Evolutionary conservation across 2,797 vertebrate species (phyloP).

Genomic region (Ptychobarbus kaznakovi): DNA sequence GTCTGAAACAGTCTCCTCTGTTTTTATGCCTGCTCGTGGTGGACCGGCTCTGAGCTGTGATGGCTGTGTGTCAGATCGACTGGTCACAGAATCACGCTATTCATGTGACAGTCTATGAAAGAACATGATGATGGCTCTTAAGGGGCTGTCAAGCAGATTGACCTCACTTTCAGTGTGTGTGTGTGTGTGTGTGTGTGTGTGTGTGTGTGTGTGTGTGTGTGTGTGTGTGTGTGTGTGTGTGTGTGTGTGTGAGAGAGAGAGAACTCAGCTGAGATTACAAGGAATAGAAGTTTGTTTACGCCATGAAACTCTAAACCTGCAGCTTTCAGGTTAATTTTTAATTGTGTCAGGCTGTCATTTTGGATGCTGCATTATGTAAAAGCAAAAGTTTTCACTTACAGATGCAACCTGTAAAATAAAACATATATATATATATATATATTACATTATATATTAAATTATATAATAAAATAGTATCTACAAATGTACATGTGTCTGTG

Average conservation of each 20-base stretch:
- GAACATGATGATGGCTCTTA: conserved; percentile 48
- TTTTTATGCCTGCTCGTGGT: background rate
- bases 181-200: background rate
- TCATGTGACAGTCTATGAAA: conserved; percentile 47
- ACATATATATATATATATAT: too few species aligned
- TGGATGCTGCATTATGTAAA: background rate
- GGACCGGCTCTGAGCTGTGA: background rate
- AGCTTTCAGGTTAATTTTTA: background rate
- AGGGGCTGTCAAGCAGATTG: conserved; percentile 51
- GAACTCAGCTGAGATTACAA: background rate
- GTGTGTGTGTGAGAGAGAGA: conserved; percentile 2
- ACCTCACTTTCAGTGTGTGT: background rate
- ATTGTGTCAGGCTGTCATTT: background rate
- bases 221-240: background rate
- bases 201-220: background rate
- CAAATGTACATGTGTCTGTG: background rate
- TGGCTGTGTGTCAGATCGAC: background rate
- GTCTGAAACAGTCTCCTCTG: background rate
- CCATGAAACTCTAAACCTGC: background rate
- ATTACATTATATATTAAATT: too few species aligned
- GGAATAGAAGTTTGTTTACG: background rate
- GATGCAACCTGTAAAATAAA: too few species aligned
- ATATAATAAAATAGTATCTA: too few species aligned
- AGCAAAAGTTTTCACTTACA: too few species aligned
- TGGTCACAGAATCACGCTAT: conserved; percentile 21